These are phyloP conservation scores for Xerus rutilus DNA, from an alignment of 2,797 vertebrate species.

Conservation along the genomic window DNA sequence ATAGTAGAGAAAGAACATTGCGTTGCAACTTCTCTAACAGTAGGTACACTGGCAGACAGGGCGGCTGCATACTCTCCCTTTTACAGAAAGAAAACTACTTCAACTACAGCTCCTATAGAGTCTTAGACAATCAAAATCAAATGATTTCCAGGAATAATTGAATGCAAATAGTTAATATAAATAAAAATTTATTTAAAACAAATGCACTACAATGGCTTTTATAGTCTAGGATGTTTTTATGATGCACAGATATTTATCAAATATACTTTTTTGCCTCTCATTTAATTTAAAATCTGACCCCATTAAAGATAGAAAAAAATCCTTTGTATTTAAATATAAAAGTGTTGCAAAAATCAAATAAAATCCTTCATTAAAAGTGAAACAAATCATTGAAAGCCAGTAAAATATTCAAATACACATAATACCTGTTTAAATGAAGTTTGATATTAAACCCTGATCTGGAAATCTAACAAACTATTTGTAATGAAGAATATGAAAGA, in stretches of 20 bases:
- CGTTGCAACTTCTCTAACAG: not conserved
- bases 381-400: conserved; percentile 40
- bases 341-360: not conserved
- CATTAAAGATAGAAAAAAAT: not conserved
- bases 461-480: conserved; percentile 47
- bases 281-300: conserved; percentile 52
- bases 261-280: not conserved
- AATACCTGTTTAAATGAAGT: not conserved
- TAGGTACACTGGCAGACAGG: not conserved
- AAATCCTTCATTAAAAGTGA: conserved; percentile 35
- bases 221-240: not conserved
- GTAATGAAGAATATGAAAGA: not conserved
- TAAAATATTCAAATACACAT: conserved; percentile 40
- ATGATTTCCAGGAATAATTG: not conserved
- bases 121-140: conserved; percentile 51
- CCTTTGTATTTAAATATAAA: conserved; percentile 30
- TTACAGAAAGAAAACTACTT: not conserved
- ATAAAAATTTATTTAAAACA: conserved; percentile 12
- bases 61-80: not conserved
- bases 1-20: conserved; percentile 14
- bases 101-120: not conserved
- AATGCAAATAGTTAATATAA: conserved; percentile 39
- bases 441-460: not conserved
- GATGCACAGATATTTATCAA: conserved; percentile 31
- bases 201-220: conserved; percentile 47